Conservation (phyloP, 2,797 vertebrate species). For the Micropoecilia bifurca region DNA sequence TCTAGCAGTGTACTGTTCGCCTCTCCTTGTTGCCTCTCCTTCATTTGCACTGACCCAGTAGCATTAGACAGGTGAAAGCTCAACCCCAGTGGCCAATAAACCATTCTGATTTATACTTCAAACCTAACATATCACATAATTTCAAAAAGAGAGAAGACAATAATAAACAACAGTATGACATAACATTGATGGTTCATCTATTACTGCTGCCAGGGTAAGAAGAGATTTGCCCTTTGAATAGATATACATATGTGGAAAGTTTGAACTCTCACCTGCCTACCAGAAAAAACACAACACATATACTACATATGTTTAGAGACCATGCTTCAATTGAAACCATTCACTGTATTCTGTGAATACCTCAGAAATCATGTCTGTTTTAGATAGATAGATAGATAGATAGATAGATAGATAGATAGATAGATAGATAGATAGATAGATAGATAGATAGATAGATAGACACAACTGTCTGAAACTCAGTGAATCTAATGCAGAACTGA, state of each 20-base stretch:
- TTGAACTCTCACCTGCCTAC: slow-evolving; percentile 68
- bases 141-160: slow-evolving; percentile 41
- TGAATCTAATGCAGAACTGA: slow-evolving; percentile 88
- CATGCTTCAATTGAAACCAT: slow-evolving; percentile 74
- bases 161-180: slow-evolving; percentile 28
- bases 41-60: slow-evolving; percentile 82
- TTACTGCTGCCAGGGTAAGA: slow-evolving; percentile 14
- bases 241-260: slow-evolving; percentile 40
- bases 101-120: slow-evolving; percentile 51
- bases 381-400: slow-evolving; percentile 62
- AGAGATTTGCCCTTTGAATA: slow-evolving; percentile 42
- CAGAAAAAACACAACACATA: slow-evolving; percentile 62
- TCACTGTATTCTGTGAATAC: slow-evolving; percentile 89
- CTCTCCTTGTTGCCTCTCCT: slow-evolving; percentile 75
- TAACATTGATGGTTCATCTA: slow-evolving; percentile 18
- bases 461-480: slow-evolving; percentile 77
- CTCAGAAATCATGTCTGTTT: slow-evolving; percentile 70
- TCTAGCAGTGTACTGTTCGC: slow-evolving; percentile 67
- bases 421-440: slow-evolving; percentile 61
- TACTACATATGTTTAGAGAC: slow-evolving; percentile 69
- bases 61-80: slow-evolving; percentile 78
- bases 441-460: slow-evolving; percentile 62
- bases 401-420: slow-evolving; percentile 66
- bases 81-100: slow-evolving; percentile 46
- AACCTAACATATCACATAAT: slow-evolving; percentile 46